A percentile compares a stretch with the other conserved stretches of the same genome.
Evolutionary conservation across 2,888 invertebrate genomes (phyloP).

Genomic region (Phengaris alcon): DNA sequence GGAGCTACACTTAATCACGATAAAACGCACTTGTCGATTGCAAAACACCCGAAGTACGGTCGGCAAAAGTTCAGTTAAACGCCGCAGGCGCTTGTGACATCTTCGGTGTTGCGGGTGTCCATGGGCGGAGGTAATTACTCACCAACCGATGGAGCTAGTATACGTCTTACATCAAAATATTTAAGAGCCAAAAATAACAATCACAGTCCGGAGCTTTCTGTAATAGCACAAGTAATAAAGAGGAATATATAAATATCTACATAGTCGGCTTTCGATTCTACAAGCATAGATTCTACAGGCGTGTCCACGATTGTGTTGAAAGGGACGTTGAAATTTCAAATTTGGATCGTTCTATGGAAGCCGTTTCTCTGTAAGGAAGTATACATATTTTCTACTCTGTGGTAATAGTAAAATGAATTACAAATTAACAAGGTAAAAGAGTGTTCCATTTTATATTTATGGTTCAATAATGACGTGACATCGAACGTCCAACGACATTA

Average conservation of each 20-base stretch:
- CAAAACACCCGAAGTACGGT: constrained; percentile 13
- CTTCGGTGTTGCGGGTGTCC: neutral
- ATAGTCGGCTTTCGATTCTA: too few species aligned
- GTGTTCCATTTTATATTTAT: too few species aligned
- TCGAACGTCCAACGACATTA: neutral
- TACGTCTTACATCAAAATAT: constrained; percentile 37
- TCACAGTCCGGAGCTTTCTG: neutral
- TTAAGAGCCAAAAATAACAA: constrained; percentile 38
- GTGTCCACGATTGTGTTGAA: too few species aligned
- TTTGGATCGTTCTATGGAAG: too few species aligned
- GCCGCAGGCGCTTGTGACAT: constrained; percentile 33
- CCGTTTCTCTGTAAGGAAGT: too few species aligned
- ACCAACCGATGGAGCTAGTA: neutral
- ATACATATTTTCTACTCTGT: too few species aligned
- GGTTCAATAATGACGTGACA: too few species aligned
- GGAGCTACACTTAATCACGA: constrained; percentile 64
- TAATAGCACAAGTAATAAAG: too few species aligned
- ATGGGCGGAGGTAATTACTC: constrained; percentile 3
- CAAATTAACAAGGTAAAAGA: too few species aligned
- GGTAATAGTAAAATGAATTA: too few species aligned
- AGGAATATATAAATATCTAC: neutral
- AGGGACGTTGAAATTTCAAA: too few species aligned
- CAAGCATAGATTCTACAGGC: too few species aligned
- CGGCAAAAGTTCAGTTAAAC: constrained; percentile 32
- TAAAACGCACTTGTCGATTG: constrained; percentile 43